phyloP scores from a whole-genome alignment of 35 echinoderm and acorn worm species.

The Amphiura filiformis region DNA sequence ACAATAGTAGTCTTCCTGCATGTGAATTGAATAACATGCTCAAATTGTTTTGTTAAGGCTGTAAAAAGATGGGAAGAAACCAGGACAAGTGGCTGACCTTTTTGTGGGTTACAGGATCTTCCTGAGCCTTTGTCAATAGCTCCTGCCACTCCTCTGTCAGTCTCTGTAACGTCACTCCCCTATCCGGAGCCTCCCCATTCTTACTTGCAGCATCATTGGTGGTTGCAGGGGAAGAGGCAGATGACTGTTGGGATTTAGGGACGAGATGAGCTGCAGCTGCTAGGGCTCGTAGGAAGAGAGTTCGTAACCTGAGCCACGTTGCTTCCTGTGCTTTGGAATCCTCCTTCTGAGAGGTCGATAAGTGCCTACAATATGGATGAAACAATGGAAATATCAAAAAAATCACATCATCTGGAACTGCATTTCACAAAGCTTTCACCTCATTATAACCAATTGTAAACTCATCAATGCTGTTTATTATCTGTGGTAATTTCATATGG shows the following conservation, averaged over 20 bases:
- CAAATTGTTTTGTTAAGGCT: no score
- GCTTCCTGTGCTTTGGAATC: slow-evolving; percentile 60
- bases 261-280: slow-evolving; percentile 63
- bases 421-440: no score
- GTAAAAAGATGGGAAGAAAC: no score
- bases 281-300: slow-evolving; percentile 44
- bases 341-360: slow-evolving; percentile 47
- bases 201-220: background rate
- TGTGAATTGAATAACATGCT: no score
- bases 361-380: no score
- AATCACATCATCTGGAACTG: no score
- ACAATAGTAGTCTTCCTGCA: no score
- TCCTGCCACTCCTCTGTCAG: slow-evolving; percentile 33
- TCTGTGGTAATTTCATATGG: no score
- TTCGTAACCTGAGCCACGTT: slow-evolving; percentile 69
- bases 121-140: background rate
- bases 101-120: slow-evolving; percentile 40
- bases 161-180: slow-evolving; percentile 26
- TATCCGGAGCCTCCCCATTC: slow-evolving; percentile 27
- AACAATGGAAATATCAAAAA: no score
- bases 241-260: background rate
- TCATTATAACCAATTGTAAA: no score
- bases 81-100: no score
- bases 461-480: no score
- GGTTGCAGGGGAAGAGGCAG: background rate